These are phyloP conservation scores for Paraplagusia blochii DNA, from an alignment of 2,113 vertebrate genomes.

Conservation along the genomic window DNA sequence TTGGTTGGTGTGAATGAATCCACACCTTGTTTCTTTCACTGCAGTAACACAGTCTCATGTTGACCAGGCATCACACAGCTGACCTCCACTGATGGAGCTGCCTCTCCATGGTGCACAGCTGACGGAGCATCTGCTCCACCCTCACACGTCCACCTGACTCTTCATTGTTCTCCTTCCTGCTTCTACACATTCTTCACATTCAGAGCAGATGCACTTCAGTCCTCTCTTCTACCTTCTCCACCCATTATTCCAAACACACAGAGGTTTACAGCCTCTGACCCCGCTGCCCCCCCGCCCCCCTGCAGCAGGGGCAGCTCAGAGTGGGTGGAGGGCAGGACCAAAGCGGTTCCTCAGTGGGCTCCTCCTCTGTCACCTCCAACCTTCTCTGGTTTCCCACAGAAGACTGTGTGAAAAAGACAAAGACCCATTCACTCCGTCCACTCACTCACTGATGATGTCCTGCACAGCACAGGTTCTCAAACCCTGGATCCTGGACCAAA, in stretches of 20 bases:
- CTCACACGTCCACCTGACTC: constrained; percentile 17
- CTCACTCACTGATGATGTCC: too few species aligned
- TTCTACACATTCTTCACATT: not conserved
- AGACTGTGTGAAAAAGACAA: too few species aligned
- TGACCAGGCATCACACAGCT: not conserved
- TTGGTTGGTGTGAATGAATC: too few species aligned
- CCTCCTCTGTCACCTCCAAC: not conserved
- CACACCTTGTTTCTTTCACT: too few species aligned
- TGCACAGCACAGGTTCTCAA: too few species aligned
- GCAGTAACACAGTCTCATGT: too few species aligned
- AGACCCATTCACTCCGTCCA: too few species aligned
- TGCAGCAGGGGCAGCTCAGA: not conserved
- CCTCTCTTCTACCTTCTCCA: not conserved
- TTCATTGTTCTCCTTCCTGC: not conserved
- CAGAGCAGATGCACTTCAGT: not conserved
- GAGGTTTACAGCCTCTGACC: not conserved
- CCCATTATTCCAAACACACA: not conserved
- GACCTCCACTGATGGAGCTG: constrained; percentile 10
- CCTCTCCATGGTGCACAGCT: constrained; percentile 12
- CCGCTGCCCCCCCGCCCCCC: constrained; percentile 4
- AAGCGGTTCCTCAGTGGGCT: not conserved
- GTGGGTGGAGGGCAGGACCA: constrained; percentile 5
- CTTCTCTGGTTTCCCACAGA: too few species aligned
- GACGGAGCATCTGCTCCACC: constrained; percentile 20
- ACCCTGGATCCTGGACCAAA: too few species aligned